Evolutionary conservation across 2,888 invertebrate genomes (phyloP), one percentile per base, ranked within the genome.

Genomic region (Cremastinae sp.): DNA sequence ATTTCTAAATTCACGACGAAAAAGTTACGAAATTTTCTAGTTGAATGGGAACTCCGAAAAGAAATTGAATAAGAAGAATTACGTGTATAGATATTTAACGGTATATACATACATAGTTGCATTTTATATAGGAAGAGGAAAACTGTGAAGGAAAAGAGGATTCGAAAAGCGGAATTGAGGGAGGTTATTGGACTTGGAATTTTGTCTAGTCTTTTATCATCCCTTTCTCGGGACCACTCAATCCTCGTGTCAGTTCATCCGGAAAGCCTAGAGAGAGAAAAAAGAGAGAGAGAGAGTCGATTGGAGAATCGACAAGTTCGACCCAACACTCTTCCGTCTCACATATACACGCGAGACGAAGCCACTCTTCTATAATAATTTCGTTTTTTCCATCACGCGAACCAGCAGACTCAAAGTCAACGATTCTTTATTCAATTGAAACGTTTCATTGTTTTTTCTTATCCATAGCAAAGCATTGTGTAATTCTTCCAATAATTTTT

Each of bases 181-280:
- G 64, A 36, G 77, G 70, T 77, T 80, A 80, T 80, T 80, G 80
- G 78, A 78, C 74, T 72, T 59, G 65, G 71, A 80, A 80, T 80
- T 80, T 75, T 76, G 71, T 77, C 78, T 77, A 77, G 75, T 78
- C 80, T 75, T 77, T 80, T 78, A 80, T 78, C 69, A 70, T 70
- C 61, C 70, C 80, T 47, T 73, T 59, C 68, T 64, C 65, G 53
- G 59, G 51, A 34, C 65, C 66, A 70, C 76, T 75, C 78, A 77
- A 80, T 77, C 74, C 74, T 54, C 73, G 71, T 41, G 65, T 71
- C 70, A 71, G 74, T 77, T 78, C 77, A 79, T 61, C 75, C 78
- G 68, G 75, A 74, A 75, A 71, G 71, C 75, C 77, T 71, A 65
- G 59, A 72, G 65, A 59, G 54, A 65, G 28, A 36, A 38, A 28